Evolutionary conservation across 2,888 invertebrate genomes (phyloP), one percentile per base, ranked within the genome.

Genomic region (Xestia c-nigrum): DNA sequence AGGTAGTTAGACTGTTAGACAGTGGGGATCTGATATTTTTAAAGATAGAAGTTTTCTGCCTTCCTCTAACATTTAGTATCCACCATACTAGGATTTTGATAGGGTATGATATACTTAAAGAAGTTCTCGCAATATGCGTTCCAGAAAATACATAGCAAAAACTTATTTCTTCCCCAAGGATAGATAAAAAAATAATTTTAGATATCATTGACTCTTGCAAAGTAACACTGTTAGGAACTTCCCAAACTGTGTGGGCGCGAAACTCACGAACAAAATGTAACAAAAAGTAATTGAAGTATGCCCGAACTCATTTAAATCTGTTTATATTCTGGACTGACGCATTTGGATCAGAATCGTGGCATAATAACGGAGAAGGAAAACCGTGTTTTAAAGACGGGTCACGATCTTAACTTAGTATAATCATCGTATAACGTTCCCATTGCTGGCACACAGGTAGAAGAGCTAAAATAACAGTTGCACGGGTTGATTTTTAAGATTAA

Each of bases 261-360:
- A 55, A 24, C 43, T 64, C 61, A 14, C 38, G 61, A 12, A 64
- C 9, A 81, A 65, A 81, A 65, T 24, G 16, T 46, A 74, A 81
- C 81, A 81, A 46, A 75, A 78, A 81, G 76, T 81, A 81, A 81
- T 78, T 57, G 43, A 78, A 78, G 50, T 57, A 24, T n/a, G 50
- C 38, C 14, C 64, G 40, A 78, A 78, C 76, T 78, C 64, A 24
- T 65, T 78, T 81, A 43, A 64, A 75, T 43, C n/a, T 61, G 61
- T 38, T 9, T 61, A 77, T 77, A 77, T 52, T 78, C 55, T 50
- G n/a, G 31, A 24, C 19, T 5, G n/a, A 38, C 46, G 52, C 47
- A 64, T 64, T 64, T n/a, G n/a, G 7, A 64, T n/a, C 14, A 43
- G 43, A 12, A 59, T 31, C 9, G 31, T 59, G 31, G 31, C 31